Conservation (phyloP, 2,797 vertebrate genomes). For the Xiphophorus birchmanni region DNA sequence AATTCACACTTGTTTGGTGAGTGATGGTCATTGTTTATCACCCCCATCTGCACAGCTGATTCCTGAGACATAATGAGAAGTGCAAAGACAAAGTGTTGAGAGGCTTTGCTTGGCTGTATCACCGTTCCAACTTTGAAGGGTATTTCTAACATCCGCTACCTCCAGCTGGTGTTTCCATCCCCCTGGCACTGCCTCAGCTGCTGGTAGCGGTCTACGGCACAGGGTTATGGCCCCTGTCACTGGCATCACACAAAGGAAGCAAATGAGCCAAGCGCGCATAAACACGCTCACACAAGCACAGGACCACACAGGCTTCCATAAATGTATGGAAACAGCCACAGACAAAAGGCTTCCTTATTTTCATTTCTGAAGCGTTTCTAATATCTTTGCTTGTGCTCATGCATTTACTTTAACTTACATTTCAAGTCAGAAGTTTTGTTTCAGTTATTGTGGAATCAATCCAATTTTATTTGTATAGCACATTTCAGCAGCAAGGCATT, state of each 20-base stretch:
- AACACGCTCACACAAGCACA: slow-evolving; percentile 19
- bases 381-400: background rate
- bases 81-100: slow-evolving; percentile 61
- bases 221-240: slow-evolving; percentile 57
- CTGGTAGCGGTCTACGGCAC: slow-evolving; percentile 47
- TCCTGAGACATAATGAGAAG: slow-evolving; percentile 56
- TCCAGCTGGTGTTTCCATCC: slow-evolving; percentile 61
- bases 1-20: slow-evolving; percentile 53
- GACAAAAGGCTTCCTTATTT: slow-evolving; percentile 26
- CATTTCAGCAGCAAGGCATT: too few species aligned
- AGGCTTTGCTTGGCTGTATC: slow-evolving; percentile 42
- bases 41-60: slow-evolving; percentile 62
- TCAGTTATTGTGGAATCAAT: background rate
- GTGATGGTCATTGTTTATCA: slow-evolving; percentile 51
- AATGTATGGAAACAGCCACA: background rate
- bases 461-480: too few species aligned
- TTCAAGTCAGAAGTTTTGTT: background rate
- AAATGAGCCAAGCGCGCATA: slow-evolving; percentile 41
- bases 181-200: slow-evolving; percentile 49
- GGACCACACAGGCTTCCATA: slow-evolving; percentile 5
- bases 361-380: slow-evolving; percentile 7
- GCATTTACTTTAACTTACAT: background rate
- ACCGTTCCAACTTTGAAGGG: slow-evolving; percentile 68
- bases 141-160: slow-evolving; percentile 53
- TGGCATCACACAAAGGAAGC: slow-evolving; percentile 43